Base-by-base conservation (phyloP, 2,113 vertebrate genomes). In the Bufo bufo region DNA sequence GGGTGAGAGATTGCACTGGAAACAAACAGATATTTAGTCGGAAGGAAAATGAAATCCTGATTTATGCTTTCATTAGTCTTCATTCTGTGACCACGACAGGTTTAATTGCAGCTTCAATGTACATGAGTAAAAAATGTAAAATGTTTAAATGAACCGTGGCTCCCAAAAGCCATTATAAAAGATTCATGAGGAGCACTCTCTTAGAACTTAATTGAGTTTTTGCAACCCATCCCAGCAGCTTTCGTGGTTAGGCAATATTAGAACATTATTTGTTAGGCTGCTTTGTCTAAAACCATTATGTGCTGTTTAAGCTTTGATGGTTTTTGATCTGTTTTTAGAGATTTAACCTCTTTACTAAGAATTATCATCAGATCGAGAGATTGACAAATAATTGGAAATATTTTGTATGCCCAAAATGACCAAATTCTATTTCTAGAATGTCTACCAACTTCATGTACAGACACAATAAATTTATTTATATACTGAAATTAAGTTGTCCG, bases 121-220 rank as follows among this genome's bases (percentile, higher is more conserved):
- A 90, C 91, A 91, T 91, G 91, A 93, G 92, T 91, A 92, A 93
- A 96, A 96, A 92, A 95, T 90, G 92, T 95, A 92, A 95, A 94
- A 95, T 93, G 93, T 91, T 93, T 93, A 92, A 92, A 92, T 89
- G 91, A 93, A 90, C 92, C 86, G 91, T 90, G 95, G 93, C 94
- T 96, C 95, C 94, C 94, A 94, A 93, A 95, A 95, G 94, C 94
- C 94, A 94, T 94, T 93, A 94, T 95, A 94, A 95, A 96, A 95
- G 95, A 95, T 95, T 95, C 94, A 95, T 93, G 94, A 93, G 69
- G 91, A 89, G 87, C 87, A 92, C 89, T 93, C 89, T 90, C 91
- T 90, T 89, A 92, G 92, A 93, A 92, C 89, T 90, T 91, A 90
- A 91, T 90, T 0, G 0, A 91, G 90, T 92, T 92, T 84, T 89